Conservation (phyloP, 2,113 vertebrate genomes). For the Peromyscus polionotus region DNA sequence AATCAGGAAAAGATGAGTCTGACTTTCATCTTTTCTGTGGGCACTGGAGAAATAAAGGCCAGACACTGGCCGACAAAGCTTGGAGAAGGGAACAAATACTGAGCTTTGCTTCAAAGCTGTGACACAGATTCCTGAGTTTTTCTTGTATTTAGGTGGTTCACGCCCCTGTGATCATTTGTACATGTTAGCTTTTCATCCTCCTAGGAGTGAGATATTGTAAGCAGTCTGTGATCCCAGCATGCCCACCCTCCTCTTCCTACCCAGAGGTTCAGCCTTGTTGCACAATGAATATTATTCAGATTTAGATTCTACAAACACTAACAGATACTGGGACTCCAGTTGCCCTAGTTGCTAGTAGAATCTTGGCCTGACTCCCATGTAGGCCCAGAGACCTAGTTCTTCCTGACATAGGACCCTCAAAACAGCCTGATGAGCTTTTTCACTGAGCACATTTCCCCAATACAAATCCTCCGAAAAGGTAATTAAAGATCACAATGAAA, state of each 20-base stretch:
- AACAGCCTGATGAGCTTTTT: neutral
- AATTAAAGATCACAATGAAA: neutral
- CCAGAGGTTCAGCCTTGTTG: neutral
- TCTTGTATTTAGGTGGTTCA: neutral
- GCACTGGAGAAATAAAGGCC: neutral
- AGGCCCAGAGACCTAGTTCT: neutral
- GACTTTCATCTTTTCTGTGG: neutral
- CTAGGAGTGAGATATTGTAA: neutral
- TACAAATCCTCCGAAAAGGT: neutral
- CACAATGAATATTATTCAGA: conserved; percentile 17
- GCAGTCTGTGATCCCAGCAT: neutral
- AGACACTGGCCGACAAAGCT: neutral
- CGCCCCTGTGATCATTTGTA: neutral
- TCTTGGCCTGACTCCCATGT: neutral
- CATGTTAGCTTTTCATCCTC: neutral
- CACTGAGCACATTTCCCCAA: neutral
- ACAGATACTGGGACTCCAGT: neutral
- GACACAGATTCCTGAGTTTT: neutral
- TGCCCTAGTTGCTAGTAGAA: neutral
- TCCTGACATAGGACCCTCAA: neutral
- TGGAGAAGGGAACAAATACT: neutral
- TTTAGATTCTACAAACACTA: neutral
- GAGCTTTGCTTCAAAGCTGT: neutral
- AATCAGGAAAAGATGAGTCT: neutral
- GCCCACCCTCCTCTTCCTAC: neutral